Conservation (phyloP, 2,113 vertebrate species). For the Clarias magur region DNA sequence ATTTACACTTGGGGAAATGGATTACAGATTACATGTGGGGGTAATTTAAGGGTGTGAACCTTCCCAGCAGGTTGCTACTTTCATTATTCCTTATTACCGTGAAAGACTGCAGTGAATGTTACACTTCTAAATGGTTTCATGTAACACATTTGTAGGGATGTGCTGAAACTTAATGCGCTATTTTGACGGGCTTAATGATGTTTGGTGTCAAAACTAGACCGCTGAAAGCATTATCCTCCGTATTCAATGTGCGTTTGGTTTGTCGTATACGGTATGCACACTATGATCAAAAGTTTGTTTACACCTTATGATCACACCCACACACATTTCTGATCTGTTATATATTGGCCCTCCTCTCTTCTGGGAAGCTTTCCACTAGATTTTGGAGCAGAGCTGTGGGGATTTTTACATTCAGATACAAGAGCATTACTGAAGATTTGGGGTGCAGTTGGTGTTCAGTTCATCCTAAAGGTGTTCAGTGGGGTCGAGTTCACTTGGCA, state of each 20-base stretch:
- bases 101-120: constrained; percentile 29
- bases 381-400: neutral
- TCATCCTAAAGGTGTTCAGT: neutral
- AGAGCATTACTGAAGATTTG: neutral
- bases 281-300: neutral
- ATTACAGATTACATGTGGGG: constrained; percentile 49
- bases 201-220: constrained; percentile 19
- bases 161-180: neutral
- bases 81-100: constrained; percentile 39
- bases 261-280: too few relatives aligned
- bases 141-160: constrained; percentile 3
- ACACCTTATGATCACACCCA: neutral
- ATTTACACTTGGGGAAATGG: constrained; percentile 52
- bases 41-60: constrained; percentile 54
- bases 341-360: neutral
- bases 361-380: neutral
- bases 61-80: constrained; percentile 45
- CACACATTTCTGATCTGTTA: neutral
- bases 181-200: constrained; percentile 29
- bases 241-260: neutral
- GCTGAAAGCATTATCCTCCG: neutral
- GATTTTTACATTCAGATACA: neutral
- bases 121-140: constrained; percentile 38
- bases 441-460: neutral
- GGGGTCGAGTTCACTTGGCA: neutral